Conservation (phyloP, 2,113 vertebrate genomes). For the Irena cyanogastra region DNA sequence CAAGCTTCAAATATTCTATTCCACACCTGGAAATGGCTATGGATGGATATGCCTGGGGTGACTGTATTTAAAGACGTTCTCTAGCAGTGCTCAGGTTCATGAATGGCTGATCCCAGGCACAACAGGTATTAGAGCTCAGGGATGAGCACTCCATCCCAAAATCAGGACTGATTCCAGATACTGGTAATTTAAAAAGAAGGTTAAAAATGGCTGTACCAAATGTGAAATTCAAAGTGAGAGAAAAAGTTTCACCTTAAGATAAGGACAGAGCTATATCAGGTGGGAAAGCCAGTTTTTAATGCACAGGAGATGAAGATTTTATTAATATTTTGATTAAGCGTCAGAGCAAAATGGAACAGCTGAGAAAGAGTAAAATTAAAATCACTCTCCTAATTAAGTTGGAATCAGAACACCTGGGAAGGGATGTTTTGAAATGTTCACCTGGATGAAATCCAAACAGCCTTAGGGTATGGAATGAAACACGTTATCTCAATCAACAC, state of each 20-base stretch:
- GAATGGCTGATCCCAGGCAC: neutral
- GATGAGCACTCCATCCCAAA: neutral
- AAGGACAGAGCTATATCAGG: neutral
- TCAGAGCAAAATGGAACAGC: neutral
- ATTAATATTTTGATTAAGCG: neutral
- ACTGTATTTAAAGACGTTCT: neutral
- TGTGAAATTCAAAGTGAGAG: neutral
- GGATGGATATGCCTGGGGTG: neutral
- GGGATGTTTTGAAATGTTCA: neutral
- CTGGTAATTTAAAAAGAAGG: neutral
- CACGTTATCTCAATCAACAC: neutral
- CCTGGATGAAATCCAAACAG: neutral
- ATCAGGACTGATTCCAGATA: neutral
- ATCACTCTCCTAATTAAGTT: neutral
- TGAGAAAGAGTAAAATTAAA: constrained; percentile 1
- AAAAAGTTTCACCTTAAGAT: neutral
- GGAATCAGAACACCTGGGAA: neutral
- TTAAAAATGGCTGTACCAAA: neutral
- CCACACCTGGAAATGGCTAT: neutral
- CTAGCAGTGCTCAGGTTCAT: neutral
- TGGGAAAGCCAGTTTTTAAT: neutral
- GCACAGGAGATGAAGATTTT: neutral
- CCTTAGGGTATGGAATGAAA: neutral
- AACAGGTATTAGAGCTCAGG: neutral
- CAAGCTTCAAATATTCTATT: neutral